Base-by-base conservation (phyloP, 2,113 vertebrate genomes). In the Bostrychus sinensis region DNA sequence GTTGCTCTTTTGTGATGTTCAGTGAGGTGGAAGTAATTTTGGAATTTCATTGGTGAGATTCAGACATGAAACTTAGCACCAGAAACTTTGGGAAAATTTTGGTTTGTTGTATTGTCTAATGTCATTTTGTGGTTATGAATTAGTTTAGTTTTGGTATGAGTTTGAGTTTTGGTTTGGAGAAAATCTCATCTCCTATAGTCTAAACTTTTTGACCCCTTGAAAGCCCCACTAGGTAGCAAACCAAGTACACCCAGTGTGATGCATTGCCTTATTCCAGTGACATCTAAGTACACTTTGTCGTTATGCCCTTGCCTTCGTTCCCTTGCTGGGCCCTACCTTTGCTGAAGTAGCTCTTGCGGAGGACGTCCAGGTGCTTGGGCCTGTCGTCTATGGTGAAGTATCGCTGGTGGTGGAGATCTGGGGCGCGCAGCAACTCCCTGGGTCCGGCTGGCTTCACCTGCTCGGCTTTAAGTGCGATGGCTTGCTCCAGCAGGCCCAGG, bases 381-480 rank as follows among this genome's bases (percentile, higher is more conserved):
- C 94, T 92, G 66, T 95, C 95, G 0, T 98, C 96, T 1, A 91
- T 80, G 14, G 92, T 92, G 82, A 95, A 94, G 85, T 92, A 94
- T 14, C 92, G 93, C 34, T 91, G 88, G 0, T 92, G 94, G 66
- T 94, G 95, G 51, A 84, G 54, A 11, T 96, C 95, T 0, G 93
- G 82, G 36, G 91, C 66, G 2, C 91, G 79, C 26, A 93, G 84
- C 2, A 93, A 89, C 72, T 95, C 95, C 9, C 95, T 87, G 54
- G 93, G 92, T 0, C 93, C 90, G 0, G 65, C 65, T 0, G 85
- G 78, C 41, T 93, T 96, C 55, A 96, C 96, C 86, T 99, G 97
- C 86, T 98, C 94, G 0, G 97, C 96, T 79, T 99, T 98, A 72
- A 99, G 90, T 0, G 97, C 97, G 0, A 99, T 99, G 81, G 97